Conservation (phyloP, 2,888 invertebrate species). For the Notocelia uddmanniana region DNA sequence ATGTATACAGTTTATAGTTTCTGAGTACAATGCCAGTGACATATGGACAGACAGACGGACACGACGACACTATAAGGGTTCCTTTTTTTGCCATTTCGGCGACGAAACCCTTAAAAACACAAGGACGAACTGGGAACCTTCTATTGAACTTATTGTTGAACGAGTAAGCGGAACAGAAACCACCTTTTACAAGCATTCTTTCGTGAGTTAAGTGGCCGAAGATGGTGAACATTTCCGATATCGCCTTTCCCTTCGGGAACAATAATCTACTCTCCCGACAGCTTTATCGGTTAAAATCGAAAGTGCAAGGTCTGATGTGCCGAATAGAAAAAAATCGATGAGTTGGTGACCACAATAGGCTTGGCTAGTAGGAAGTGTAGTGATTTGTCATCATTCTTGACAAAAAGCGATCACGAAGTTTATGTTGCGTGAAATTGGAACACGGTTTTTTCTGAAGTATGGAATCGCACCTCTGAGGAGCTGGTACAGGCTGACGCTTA, state of each 20-base stretch:
- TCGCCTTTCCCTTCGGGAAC: conserved; percentile 52
- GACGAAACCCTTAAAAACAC: too few species aligned
- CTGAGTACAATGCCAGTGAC: too few species aligned
- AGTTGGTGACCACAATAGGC: conserved; percentile 65
- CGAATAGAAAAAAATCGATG: conserved; percentile 68
- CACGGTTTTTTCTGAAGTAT: conserved; percentile 56
- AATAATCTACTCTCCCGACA: conserved; percentile 46
- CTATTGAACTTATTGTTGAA: not conserved
- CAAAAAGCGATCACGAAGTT: conserved; percentile 79
- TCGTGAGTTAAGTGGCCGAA: not conserved
- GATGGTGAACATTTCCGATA: not conserved
- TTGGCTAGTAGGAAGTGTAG: conserved; percentile 72
- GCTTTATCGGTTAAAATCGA: conserved; percentile 63
- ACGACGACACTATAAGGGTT: too few species aligned
- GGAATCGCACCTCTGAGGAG: conserved; percentile 38
- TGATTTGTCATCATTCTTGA: conserved; percentile 75
- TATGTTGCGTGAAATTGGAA: conserved; percentile 82
- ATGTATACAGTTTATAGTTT: too few species aligned
- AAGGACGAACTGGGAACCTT: too few species aligned
- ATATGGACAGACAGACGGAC: too few species aligned
- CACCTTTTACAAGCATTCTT: not conserved
- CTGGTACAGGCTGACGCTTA: conserved; percentile 6
- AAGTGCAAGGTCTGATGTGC: conserved; percentile 76
- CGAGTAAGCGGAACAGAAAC: not conserved
- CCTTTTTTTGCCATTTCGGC: too few species aligned